Evolutionary conservation across 37 sponge, comb jelly and placozoan species (phyloP).

Genomic region (Theonella swinhoei): DNA sequence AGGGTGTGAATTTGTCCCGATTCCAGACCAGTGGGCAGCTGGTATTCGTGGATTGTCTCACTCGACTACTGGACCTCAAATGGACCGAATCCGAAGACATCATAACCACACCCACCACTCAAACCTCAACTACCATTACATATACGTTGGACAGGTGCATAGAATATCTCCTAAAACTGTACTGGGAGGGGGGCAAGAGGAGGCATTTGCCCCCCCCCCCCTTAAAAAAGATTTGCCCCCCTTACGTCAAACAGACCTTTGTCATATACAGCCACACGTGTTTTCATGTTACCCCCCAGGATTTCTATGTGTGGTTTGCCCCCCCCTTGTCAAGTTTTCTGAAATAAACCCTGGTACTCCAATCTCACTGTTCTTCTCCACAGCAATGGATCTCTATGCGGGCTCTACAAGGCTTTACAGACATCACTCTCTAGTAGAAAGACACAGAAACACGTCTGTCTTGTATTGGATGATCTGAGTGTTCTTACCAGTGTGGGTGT

Average conservation of each 20-base stretch:
- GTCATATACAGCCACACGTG: too few species aligned
- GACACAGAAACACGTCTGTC: conserved; percentile 36
- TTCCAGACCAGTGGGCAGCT: conserved; percentile 29
- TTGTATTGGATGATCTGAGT: conserved; percentile 74
- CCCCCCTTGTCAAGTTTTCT: too few species aligned
- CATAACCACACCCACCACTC: background rate
- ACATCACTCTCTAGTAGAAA: background rate
- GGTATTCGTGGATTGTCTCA: conserved; percentile 65
- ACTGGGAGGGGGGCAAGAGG: too few species aligned
- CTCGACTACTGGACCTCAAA: conserved; percentile 25
- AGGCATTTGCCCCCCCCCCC: too few species aligned
- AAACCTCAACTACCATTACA: background rate
- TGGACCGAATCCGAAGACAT: background rate
- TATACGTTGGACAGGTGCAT: background rate
- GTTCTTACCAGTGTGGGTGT: conserved; percentile 68
- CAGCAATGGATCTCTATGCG: background rate
- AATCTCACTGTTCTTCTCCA: background rate
- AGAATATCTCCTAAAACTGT: background rate
- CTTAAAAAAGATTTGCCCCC: too few species aligned
- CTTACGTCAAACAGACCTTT: too few species aligned
- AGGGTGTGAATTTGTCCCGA: conserved; percentile 61
- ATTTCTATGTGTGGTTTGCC: background rate
- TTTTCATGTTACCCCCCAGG: too few species aligned
- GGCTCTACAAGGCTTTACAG: background rate
- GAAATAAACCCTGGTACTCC: background rate